phyloP scores from a whole-genome alignment of 2,797 vertebrate species.

The Myotis daubentonii region DNA sequence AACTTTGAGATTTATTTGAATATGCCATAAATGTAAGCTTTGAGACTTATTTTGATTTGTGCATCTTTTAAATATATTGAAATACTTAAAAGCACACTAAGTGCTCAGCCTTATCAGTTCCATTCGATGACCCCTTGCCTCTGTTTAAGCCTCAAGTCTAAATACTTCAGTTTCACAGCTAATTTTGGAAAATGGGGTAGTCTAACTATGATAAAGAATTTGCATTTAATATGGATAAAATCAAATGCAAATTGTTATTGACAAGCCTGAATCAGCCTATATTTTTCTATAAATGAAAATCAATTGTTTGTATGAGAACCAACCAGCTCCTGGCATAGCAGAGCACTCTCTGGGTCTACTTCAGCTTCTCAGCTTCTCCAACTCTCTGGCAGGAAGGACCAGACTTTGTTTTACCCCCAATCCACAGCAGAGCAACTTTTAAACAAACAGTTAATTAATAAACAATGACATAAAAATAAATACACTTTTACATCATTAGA shows the following conservation, averaged over 20 bases:
- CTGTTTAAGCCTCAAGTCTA: background rate
- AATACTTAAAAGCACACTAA: background rate
- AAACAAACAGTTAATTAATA: background rate
- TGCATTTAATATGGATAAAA: background rate
- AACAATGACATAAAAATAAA: background rate
- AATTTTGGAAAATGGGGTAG: background rate
- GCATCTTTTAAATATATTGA: background rate
- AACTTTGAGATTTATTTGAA: background rate
- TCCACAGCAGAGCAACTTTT: background rate
- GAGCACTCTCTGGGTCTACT: fast-evolving
- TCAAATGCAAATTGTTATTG: too few relatives aligned
- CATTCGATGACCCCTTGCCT: background rate
- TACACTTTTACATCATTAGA: background rate
- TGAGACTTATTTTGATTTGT: background rate
- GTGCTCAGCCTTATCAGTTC: background rate
- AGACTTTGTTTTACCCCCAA: too few relatives aligned
- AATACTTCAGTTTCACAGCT: background rate
- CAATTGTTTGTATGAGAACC: background rate
- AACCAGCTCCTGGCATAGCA: fast-evolving
- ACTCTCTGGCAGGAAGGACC: fast-evolving
- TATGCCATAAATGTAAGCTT: background rate
- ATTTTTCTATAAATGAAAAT: background rate
- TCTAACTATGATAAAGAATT: background rate
- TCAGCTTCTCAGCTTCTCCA: background rate
- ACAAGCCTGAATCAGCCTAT: too few relatives aligned